Evolutionary conservation across 2,113 vertebrate genomes (phyloP).

Genomic region (Prolemur simus): DNA sequence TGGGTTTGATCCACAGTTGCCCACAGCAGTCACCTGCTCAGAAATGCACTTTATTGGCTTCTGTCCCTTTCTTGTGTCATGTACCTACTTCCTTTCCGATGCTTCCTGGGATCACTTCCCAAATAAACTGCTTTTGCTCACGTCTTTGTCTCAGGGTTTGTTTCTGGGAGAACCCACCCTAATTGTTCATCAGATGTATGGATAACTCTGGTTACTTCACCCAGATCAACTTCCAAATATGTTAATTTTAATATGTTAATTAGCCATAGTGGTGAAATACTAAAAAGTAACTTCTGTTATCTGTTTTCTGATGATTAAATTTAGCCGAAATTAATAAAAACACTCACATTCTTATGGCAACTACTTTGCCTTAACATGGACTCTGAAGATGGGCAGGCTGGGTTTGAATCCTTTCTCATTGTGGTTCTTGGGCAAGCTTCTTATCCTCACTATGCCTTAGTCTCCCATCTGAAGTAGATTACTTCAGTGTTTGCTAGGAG

Average conservation of each 20-base stretch:
- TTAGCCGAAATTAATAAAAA: slow-evolving; percentile 12
- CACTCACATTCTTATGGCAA: background rate
- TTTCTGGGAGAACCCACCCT: background rate
- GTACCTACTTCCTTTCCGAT: background rate
- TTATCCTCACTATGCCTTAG: background rate
- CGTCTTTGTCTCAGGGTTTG: background rate
- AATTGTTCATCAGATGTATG: background rate
- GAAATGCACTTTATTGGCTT: background rate
- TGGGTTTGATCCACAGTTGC: background rate
- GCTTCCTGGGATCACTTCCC: background rate
- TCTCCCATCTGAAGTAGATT: background rate
- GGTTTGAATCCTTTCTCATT: background rate
- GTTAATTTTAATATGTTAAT: background rate
- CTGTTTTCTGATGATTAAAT: slow-evolving; percentile 9
- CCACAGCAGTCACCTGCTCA: background rate
- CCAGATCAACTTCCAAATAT: background rate
- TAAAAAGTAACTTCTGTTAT: background rate
- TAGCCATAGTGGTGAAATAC: background rate
- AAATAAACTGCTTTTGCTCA: background rate
- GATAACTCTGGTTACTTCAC: background rate
- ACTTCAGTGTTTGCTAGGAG: background rate
- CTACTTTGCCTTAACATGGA: background rate
- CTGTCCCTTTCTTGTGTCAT: background rate
- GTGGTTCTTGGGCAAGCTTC: background rate
- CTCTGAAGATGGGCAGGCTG: background rate